A percentile compares a stretch with the other conserved stretches of the same genome.
These are phyloP conservation scores for Chamaea fasciata DNA, from an alignment of 2,113 vertebrate genomes.

Conservation along the genomic window DNA sequence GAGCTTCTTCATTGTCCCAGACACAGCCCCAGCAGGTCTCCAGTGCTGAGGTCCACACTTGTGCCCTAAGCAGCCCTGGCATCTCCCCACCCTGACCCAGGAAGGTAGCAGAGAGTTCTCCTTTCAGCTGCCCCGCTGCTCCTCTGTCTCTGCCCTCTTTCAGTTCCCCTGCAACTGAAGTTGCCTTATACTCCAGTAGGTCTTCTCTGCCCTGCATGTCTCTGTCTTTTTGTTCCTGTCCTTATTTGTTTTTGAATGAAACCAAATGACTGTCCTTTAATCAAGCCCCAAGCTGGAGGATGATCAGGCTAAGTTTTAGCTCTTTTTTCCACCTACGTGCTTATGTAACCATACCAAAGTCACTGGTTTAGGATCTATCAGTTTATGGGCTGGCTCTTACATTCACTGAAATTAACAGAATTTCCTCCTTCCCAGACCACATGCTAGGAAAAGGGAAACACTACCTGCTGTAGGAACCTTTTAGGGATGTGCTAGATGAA, in stretches of 20 bases:
- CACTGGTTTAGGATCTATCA: neutral
- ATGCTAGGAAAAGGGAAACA: neutral
- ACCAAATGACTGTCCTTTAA: neutral
- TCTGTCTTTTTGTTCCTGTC: neutral
- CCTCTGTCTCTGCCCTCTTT: neutral
- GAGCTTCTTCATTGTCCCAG: neutral
- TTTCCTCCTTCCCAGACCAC: neutral
- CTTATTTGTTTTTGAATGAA: neutral
- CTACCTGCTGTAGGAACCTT: neutral
- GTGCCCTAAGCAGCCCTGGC: neutral
- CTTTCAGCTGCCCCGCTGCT: neutral
- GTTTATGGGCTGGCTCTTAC: neutral
- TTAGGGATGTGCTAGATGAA: neutral
- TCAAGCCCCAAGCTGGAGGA: neutral
- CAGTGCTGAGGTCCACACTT: neutral
- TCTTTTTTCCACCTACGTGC: neutral
- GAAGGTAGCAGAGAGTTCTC: rapidly evolving
- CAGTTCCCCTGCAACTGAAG: neutral
- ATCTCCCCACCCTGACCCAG: neutral
- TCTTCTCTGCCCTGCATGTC: neutral
- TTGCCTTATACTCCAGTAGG: neutral
- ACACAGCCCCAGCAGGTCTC: neutral
- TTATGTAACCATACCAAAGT: neutral
- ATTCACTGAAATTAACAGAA: neutral
- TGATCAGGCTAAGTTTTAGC: neutral